Percentiles rank a stretch among this genome's conserved stretches.
These are phyloP conservation scores for Antechinus flavipes DNA, from an alignment of 2,113 vertebrate species.

Conservation along the genomic window DNA sequence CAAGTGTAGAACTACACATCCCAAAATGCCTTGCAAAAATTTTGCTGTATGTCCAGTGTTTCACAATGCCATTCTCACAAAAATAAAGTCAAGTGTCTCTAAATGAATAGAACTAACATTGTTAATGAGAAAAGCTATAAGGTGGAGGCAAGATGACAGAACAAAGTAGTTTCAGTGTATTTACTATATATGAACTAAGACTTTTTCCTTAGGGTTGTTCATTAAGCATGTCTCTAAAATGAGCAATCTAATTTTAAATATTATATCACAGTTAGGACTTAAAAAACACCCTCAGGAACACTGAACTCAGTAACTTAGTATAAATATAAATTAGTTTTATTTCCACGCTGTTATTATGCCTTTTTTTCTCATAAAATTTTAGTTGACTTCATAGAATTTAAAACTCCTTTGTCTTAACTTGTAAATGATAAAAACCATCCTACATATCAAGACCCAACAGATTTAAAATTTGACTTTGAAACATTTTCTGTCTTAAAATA, in stretches of 20 bases:
- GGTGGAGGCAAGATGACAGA: neutral
- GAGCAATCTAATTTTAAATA: slow-evolving; percentile 49
- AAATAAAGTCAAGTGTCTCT: slow-evolving; percentile 38
- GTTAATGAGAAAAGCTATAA: slow-evolving; percentile 33
- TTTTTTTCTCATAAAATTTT: slow-evolving; percentile 74
- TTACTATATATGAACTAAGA: slow-evolving; percentile 66
- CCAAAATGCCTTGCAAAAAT: slow-evolving; percentile 65
- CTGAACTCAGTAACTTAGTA: slow-evolving; percentile 73
- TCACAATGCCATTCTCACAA: slow-evolving; percentile 42
- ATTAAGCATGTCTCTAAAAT: slow-evolving; percentile 69
- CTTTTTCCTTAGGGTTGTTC: slow-evolving; percentile 60
- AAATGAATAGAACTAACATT: slow-evolving; percentile 37
- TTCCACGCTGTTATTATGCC: slow-evolving; percentile 71
- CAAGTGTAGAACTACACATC: slow-evolving; percentile 61
- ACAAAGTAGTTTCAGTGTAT: slow-evolving; percentile 63
- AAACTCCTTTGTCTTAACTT: slow-evolving; percentile 59
- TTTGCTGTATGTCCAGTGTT: slow-evolving; percentile 18
- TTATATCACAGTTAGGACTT: slow-evolving; percentile 29
- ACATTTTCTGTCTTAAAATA: slow-evolving; percentile 44
- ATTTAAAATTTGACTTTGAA: slow-evolving; percentile 50
- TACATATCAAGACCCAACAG: slow-evolving; percentile 54
- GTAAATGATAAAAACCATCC: slow-evolving; percentile 63
- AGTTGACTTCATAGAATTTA: slow-evolving; percentile 64
- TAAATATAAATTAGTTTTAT: slow-evolving; percentile 78
- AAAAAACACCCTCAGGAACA: slow-evolving; percentile 75